Base-by-base conservation (phyloP, 2,113 vertebrate species). In the Clupea harengus region DNA sequence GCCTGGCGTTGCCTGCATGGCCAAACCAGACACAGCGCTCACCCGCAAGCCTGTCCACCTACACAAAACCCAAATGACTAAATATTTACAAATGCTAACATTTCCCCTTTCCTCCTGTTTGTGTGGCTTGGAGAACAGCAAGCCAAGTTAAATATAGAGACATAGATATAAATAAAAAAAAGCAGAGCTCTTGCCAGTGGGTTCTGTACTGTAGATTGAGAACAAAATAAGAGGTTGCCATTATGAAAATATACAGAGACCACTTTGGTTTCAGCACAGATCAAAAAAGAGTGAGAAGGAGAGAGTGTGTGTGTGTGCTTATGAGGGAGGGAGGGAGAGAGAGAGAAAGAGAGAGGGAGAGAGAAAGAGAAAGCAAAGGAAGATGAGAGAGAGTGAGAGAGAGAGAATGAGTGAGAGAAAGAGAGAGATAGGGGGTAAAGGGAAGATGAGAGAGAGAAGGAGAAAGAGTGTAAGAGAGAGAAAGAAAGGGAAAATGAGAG, bases 401-500 rank as follows among this genome's bases (percentile, higher is more conserved):
- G 52, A 84, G 84, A 84, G 22, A 39, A 39, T 1, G 39, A 39
- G 39, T 1, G 39, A 39, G 39, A 84, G 22, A 39, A 39, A 39
- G 39, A 39, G 39, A 39, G 39, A 39, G 39, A 39, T 39, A 39
- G 39, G 2, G 39, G 2, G 39, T 39, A 2, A n/a, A 67, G 17
- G 20, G 17, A 60, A 1, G 20, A 60, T n/a, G 54, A 17, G 0
- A 6, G 54, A 6, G 54, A 22, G 18, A 22, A 18, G 0, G 54
- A 22, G 54, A 39, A 2, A 39, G 39, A 39, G 39, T 1, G 39
- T 39, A 2, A 1, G 39, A 39, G 39, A 7, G 54, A 47, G 52
- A 46, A 11, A 75, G 39, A 80, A 85, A 28, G 86, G 64, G 39
- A 72, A 87, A 86, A 87, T 86, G 83, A 89, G 86, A 91, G 89